Evolutionary conservation across 2,113 vertebrate genomes (phyloP).

Genomic region (Mormyrus iriodes): DNA sequence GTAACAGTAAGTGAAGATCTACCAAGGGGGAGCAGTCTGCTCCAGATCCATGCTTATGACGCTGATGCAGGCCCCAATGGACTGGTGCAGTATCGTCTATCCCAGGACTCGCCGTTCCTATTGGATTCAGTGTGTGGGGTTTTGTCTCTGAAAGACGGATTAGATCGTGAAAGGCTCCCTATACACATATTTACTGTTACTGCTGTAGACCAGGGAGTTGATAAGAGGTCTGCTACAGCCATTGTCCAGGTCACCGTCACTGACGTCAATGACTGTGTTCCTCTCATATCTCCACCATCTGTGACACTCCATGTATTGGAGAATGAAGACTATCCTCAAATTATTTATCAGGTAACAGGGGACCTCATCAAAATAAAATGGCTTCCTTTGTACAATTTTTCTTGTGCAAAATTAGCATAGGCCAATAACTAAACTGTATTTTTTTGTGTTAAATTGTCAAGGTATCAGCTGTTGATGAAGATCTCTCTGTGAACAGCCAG

Average conservation of each 20-base stretch:
- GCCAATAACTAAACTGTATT: not conserved
- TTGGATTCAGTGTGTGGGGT: slow-evolving; percentile 53
- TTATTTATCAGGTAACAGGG: slow-evolving; percentile 33
- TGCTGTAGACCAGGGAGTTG: slow-evolving; percentile 36
- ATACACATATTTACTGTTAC: slow-evolving; percentile 29
- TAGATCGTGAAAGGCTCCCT: slow-evolving; percentile 53
- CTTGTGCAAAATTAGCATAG: not conserved
- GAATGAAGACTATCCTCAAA: slow-evolving; percentile 35
- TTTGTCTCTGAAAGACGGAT: slow-evolving; percentile 44
- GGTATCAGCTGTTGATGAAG: slow-evolving; percentile 40
- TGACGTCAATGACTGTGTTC: slow-evolving; percentile 46
- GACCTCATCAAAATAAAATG: not conserved
- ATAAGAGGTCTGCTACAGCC: slow-evolving; percentile 33
- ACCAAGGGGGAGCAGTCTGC: slow-evolving; percentile 46
- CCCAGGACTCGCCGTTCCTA: slow-evolving; percentile 41
- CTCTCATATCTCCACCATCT: slow-evolving; percentile 27
- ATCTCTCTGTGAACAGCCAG: slow-evolving; percentile 35
- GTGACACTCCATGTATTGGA: slow-evolving; percentile 39
- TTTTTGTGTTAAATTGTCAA: slow-evolving; percentile 22
- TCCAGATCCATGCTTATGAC: slow-evolving; percentile 52
- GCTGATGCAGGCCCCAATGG: slow-evolving; percentile 53
- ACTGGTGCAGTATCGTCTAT: slow-evolving; percentile 49
- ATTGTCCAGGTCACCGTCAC: slow-evolving; percentile 36
- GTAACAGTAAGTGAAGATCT: slow-evolving; percentile 51
- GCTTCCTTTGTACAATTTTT: not conserved